Evolutionary conservation across 2,888 invertebrate species (phyloP).

Genomic region (Chrysolina haemoptera): DNA sequence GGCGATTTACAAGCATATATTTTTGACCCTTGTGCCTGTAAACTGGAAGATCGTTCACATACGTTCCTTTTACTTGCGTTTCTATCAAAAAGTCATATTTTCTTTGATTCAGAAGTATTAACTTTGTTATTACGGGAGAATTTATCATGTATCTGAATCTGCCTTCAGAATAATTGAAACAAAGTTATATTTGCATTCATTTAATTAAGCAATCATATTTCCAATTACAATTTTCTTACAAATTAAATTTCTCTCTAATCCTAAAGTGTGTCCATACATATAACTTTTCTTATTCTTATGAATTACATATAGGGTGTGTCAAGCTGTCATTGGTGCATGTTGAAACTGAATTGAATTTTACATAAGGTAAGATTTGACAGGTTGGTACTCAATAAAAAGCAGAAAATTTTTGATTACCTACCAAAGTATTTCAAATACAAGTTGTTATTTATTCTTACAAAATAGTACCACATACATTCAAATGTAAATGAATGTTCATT

Average conservation of each 20-base stretch:
- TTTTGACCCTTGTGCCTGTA: no score
- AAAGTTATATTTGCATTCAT: background rate
- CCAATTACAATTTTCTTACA: background rate
- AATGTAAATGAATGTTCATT: background rate
- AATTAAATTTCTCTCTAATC: background rate
- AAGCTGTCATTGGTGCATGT: background rate
- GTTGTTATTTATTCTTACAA: background rate
- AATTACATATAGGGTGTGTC: background rate
- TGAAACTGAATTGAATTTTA: background rate
- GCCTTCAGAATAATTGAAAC: no score
- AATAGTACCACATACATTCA: background rate
- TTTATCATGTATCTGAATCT: no score
- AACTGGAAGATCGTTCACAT: no score
- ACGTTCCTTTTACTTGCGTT: no score
- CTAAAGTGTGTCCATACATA: background rate
- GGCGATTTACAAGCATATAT: no score
- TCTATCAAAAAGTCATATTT: no score
- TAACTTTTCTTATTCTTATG: background rate
- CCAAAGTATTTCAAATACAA: background rate
- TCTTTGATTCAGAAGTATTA: no score
- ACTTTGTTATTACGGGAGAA: no score
- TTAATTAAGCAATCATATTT: background rate
- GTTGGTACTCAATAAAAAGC: background rate
- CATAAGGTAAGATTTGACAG: background rate
- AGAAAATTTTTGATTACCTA: conserved; percentile 7